Base-by-base conservation (phyloP, 2,888 invertebrate genomes). In the Nemapogon koenigi region DNA sequence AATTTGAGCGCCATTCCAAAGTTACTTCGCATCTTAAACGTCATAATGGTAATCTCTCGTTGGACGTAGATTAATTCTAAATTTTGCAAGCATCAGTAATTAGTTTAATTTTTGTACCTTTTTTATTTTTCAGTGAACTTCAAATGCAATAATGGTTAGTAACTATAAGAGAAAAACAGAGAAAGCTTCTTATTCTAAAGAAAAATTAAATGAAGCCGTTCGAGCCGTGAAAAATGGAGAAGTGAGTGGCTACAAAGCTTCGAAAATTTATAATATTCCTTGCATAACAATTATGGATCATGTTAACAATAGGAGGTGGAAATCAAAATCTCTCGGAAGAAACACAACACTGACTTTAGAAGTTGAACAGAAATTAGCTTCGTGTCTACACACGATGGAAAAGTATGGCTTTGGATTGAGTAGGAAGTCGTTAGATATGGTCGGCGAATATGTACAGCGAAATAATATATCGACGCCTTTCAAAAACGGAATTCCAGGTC, bases 271-370 rank as follows among this genome's bases (percentile, higher is more conserved):
- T 27, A 36, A 38, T 11, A 46, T 44, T 19, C 43, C 46, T 10
- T 35, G 46, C 29, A 44, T 40, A 39, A 46, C 47, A 3, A 45
- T 45, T 14, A 41, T 45, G 43, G 45, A 45, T 28, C 43, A 42
- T 28, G 28, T 28, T 4, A 7, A 28, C 13, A 11, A 11, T 11
- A 40, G 37, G 19, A 45, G 37, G 19, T 42, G 41, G 28, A 43
- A 41, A 39, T 43, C 41, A 26, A 39, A 36, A 16, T 37, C 43
- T 30, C 33, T 43, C n/a, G 44, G 45, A 28, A 39, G 44, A 42
- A 40, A 31, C 29, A 44, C 45, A 22, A 44, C 38, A 15, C 36
- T 47, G 27, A 15, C 44, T 27, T 13, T 19, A 16, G 43, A 47
- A 39, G 37, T 37, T 22, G 46, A 49, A 43, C 22, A 26, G 4